These are phyloP conservation scores for Synergus itoensis DNA, from an alignment of 2,888 invertebrate genomes.

Conservation along the genomic window DNA sequence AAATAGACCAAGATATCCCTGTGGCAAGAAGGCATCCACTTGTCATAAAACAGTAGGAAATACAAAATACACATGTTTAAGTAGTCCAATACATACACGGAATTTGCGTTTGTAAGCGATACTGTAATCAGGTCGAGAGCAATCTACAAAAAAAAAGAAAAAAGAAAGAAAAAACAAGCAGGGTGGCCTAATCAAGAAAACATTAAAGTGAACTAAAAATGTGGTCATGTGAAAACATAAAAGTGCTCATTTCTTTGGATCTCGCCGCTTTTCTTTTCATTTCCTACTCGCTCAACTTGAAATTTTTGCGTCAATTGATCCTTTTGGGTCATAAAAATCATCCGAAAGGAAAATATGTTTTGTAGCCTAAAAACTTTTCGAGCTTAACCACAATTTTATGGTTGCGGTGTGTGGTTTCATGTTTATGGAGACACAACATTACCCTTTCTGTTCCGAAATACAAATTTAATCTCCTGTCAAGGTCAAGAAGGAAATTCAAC, in stretches of 20 bases:
- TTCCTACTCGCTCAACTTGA: neutral
- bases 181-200: neutral
- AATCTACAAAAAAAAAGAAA: neutral
- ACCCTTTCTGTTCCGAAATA: neutral
- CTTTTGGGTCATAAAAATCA: neutral
- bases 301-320: neutral
- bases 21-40: conserved; percentile 37
- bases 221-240: neutral
- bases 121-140: neutral
- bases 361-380: neutral
- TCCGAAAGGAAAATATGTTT: neutral
- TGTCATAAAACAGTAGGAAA: neutral
- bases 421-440: neutral
- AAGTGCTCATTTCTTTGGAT: too few species aligned
- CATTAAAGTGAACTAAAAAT: neutral
- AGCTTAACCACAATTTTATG: conserved; percentile 28
- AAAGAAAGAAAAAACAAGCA: neutral
- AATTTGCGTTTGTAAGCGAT: neutral
- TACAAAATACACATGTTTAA: neutral
- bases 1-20: conserved; percentile 46
- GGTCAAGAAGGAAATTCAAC: neutral
- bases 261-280: too few species aligned
- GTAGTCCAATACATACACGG: neutral
- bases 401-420: conserved; percentile 24
- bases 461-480: neutral